phyloP scores from a whole-genome alignment of 2,888 invertebrate species.

The Phragmatobia fuliginosa region DNA sequence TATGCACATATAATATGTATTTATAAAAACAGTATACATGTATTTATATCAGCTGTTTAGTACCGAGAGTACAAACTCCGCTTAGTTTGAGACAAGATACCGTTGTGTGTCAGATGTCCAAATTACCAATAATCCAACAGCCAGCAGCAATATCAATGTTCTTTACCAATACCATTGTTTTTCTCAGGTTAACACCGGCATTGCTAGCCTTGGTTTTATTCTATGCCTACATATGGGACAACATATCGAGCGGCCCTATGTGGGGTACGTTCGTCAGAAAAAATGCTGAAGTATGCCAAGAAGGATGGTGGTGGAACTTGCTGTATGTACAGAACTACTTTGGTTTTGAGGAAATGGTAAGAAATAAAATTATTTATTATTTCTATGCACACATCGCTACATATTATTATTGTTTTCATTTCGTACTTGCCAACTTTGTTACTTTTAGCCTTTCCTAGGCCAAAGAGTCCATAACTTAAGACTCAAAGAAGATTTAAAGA shows the following conservation, averaged over 20 bases:
- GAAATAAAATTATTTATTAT: conserved; percentile 27
- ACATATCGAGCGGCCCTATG: conserved; percentile 88
- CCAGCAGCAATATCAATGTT: neutral
- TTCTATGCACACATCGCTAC: too few species aligned
- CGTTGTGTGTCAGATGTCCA: too few species aligned
- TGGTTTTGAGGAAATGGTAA: conserved; percentile 90
- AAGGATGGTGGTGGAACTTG: conserved; percentile 89
- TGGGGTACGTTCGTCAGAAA: conserved; percentile 88
- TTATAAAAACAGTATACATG: too few species aligned
- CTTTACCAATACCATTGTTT: neutral
- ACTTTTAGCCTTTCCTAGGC: neutral
- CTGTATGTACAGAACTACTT: conserved; percentile 90
- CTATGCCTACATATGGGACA: conserved; percentile 89
- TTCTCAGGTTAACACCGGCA: conserved; percentile 88
- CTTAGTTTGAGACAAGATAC: too few species aligned
- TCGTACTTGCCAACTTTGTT: neutral
- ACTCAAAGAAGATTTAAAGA: too few species aligned
- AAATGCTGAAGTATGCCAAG: conserved; percentile 88
- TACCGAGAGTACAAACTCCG: too few species aligned
- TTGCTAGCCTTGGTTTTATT: conserved; percentile 88
- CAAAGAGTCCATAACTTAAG: neutral
- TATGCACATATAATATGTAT: too few species aligned
- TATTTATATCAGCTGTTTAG: too few species aligned
- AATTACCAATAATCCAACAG: too few species aligned
- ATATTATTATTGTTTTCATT: neutral